These are phyloP conservation scores for Megaceryle alcyon DNA, from an alignment of 2,797 vertebrate genomes.

Conservation along the genomic window DNA sequence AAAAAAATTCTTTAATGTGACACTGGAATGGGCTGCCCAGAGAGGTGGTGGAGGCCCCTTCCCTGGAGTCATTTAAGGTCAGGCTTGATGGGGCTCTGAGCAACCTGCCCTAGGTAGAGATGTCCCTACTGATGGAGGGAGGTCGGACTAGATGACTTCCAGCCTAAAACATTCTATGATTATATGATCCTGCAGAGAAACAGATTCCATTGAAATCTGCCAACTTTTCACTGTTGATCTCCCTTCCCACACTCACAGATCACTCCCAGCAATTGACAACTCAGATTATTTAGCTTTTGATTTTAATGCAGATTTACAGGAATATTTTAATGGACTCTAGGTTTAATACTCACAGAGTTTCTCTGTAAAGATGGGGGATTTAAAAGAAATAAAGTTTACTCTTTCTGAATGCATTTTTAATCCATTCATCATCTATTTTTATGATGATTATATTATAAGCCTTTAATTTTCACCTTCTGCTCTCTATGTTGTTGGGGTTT, in stretches of 20 bases:
- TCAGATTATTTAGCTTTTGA: neutral
- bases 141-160: too few species aligned
- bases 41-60: too few species aligned
- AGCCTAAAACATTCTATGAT: too few species aligned
- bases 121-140: too few species aligned
- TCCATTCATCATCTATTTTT: neutral
- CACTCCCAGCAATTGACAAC: neutral
- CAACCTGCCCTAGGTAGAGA: too few species aligned
- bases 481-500: neutral
- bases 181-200: neutral
- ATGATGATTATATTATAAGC: neutral
- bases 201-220: neutral
- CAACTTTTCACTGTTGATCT: neutral
- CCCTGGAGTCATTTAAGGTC: too few species aligned
- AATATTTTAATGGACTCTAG: slow-evolving; percentile 24
- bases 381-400: neutral
- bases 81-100: too few species aligned
- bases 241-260: neutral
- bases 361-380: neutral
- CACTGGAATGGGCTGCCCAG: too few species aligned
- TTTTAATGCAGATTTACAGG: neutral
- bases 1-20: too few species aligned
- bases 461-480: neutral
- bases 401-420: neutral
- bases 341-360: neutral